Evolutionary conservation across 2,113 vertebrate genomes (phyloP).

Genomic region (Seriola quinqueradiata): DNA sequence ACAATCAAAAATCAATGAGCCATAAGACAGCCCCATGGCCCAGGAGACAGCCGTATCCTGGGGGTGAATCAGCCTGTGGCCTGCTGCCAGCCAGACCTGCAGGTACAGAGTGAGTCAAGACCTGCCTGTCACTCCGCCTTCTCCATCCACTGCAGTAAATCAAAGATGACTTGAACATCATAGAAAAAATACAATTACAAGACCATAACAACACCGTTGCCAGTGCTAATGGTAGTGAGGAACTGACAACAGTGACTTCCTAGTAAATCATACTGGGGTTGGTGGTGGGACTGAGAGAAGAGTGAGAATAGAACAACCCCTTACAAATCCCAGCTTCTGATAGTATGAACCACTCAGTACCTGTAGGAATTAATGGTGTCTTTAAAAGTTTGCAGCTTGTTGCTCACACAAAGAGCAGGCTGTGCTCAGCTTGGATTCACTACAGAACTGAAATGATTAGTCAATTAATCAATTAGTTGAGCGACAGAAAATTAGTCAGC

Average conservation of each 20-base stretch:
- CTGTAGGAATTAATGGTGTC: not conserved
- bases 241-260: not conserved
- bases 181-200: conserved; percentile 9
- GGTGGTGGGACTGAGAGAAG: not conserved
- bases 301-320: not conserved
- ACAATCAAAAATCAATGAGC: not conserved
- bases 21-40: not conserved
- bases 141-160: conserved; percentile 21
- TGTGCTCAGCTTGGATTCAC: not conserved
- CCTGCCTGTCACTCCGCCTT: conserved; percentile 24
- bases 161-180: conserved; percentile 32
- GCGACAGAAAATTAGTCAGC: not conserved
- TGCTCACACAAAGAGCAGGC: not conserved
- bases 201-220: not conserved
- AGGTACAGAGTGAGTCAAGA: conserved; percentile 29
- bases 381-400: not conserved
- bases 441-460: not conserved
- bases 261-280: not conserved
- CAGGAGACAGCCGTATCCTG: conserved; percentile 18
- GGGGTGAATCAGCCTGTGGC: conserved; percentile 42
- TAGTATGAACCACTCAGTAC: not conserved
- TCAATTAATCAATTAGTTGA: not conserved
- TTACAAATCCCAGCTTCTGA: not conserved
- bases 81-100: conserved; percentile 28
- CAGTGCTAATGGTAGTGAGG: not conserved